Base-by-base conservation (phyloP, 2,888 invertebrate species). In the Agonopterix heracliana region DNA sequence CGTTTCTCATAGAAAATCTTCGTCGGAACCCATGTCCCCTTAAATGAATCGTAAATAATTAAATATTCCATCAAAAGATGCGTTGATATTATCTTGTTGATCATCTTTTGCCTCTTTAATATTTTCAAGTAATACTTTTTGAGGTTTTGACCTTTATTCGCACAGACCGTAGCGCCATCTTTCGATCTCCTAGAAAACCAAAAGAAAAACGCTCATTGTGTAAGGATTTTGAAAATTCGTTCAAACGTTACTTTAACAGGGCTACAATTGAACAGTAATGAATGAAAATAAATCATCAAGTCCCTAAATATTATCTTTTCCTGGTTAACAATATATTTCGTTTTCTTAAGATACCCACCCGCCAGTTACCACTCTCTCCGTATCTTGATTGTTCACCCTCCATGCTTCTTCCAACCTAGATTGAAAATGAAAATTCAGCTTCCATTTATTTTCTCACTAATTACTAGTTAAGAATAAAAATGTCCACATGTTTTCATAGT, bases 371-470 rank as follows among this genome's bases (percentile, higher is more conserved):
- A 81, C 69, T 71, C 66, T 83, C 86, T 66, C 72, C 81, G 61
- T 75, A 69, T 74, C 80, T 76, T 61, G 81, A 55, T 57, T 74
- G 57, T 51, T 82, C 85, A 68, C 78, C 79, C 66, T 85, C 83
- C 71, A 68, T 73, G 78, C 66, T 61, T 80, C 83, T 83, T 78
- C 78, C 85, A 68, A 86, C 88, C 87, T 87, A 88, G 77, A 87
- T 86, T 71, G 83, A 85, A 88, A 88, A 86, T 83, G 83, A 87
- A 87, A 86, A 83, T 82, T 82, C 82, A 86, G 74, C 78, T 73
- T 78, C 71, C 76, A 81, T 82, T 78, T 69, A 71, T 70, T 49
- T 78, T 81, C 77, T 81, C 66, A 72, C 66, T 69, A 71, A 66
- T 69, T 52, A 56, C 35, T 36, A 76, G 74, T 79, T 77, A 80